Evolutionary conservation across 2,888 invertebrate species (phyloP).

Genomic region (Sesia apiformis): DNA sequence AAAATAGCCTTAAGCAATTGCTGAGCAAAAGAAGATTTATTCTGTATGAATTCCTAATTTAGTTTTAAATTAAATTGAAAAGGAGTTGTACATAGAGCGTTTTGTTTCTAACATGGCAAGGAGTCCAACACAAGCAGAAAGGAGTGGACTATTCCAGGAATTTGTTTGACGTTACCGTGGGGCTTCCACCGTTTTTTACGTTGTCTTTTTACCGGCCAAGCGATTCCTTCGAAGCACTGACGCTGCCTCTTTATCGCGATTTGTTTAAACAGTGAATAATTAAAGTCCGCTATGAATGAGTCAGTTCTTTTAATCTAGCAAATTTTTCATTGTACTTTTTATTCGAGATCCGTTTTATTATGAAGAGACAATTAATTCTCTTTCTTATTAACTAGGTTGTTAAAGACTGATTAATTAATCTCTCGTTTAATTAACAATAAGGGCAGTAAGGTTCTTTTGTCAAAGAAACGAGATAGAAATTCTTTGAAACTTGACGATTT

Average conservation of each 20-base stretch:
- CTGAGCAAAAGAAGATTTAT: too few relatives aligned
- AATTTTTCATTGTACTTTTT: conserved; percentile 44
- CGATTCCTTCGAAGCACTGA: conserved; percentile 29
- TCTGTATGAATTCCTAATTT: too few relatives aligned
- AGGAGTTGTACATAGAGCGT: too few relatives aligned
- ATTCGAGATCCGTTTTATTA: conserved; percentile 46
- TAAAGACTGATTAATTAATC: conserved; percentile 60
- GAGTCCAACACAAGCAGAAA: conserved; percentile 28
- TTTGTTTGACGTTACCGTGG: conserved; percentile 46
- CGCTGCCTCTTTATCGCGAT: conserved; percentile 51
- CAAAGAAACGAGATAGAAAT: conserved; percentile 30
- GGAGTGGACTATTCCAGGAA: conserved; percentile 36
- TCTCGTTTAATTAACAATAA: conserved; percentile 51
- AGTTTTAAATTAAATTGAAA: too few relatives aligned
- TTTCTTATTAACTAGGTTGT: conserved; percentile 56
- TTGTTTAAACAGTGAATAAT: conserved; percentile 70
- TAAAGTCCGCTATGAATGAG: conserved; percentile 61
- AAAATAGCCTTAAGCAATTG: too few relatives aligned
- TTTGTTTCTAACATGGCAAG: too few relatives aligned
- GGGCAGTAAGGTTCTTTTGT: conserved; percentile 29
- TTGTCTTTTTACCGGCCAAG: conserved; percentile 30
- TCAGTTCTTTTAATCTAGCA: conserved; percentile 53
- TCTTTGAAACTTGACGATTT: background rate
- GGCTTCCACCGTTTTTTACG: conserved; percentile 36
- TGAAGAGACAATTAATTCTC: conserved; percentile 40